Evolutionary conservation across 2,113 vertebrate genomes (phyloP), one percentile per base, ranked within the genome.

Genomic region (Phasianus colchicus): DNA sequence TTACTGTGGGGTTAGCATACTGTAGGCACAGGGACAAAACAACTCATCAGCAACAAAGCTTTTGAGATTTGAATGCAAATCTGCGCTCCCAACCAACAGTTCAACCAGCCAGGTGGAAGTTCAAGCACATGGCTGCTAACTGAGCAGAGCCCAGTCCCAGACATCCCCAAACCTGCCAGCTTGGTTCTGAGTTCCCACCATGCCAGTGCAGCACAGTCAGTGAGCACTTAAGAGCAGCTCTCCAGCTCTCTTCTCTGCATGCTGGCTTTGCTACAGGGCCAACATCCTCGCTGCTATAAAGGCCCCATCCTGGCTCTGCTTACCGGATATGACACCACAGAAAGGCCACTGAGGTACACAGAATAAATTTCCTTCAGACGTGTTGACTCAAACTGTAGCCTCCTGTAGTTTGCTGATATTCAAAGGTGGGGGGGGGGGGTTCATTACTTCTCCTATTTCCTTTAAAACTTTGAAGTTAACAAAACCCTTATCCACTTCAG

Each of bases 141-240:
- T 10, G 60, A 71, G 32, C 47, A 58, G 55, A 71, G 14, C 58
- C n/a, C 25, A 2, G 52, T 32, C 64, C 21, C 27, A 5, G 64
- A 29, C 7, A 71, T 3, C 14, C 25, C 36, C 21, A n/a, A 16
- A 50, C 38, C 34, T 77, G 45, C 64, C 0, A 0, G 20, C 72
- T 83, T 0, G 0, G 2, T 61, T 8, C 43, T 1, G 0, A 38
- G 48, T 30, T 20, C 6, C 6, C 13, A 6, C 69, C 7, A 27
- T 40, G 22, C 20, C 47, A 1, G 0, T 27, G 66, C 38, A 43
- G 36, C 40, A 72, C 30, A 71, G 36, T 61, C 30, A 0, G 0
- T 0, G 1, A n/a, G 48, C 2, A 5, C 54, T 6, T 4, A 6
- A 36, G 30, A 43, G 17, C 2, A 15, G 11, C 55, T 45, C 24